A percentile compares a stretch with the other conserved stretches of the same genome.
Conservation (phyloP, 2,888 invertebrate genomes). For the Acrobasis suavella region DNA sequence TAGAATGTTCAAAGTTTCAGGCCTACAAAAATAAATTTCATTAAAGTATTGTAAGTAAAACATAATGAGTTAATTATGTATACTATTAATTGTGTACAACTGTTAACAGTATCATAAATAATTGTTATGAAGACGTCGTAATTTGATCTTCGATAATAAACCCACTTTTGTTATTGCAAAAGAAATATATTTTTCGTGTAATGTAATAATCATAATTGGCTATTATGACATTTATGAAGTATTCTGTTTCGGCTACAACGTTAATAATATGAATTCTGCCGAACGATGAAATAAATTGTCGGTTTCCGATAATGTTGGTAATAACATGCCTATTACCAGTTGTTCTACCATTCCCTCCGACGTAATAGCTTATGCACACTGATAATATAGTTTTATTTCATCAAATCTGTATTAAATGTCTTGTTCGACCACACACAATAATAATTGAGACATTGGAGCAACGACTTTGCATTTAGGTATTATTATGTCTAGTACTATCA, state of each 20-base stretch:
- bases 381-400: slow-evolving; percentile 66
- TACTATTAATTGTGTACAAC: background rate
- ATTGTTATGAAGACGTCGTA: slow-evolving; percentile 18
- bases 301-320: slow-evolving; percentile 64
- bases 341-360: slow-evolving; percentile 62
- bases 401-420: slow-evolving; percentile 64
- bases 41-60: background rate
- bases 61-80: background rate
- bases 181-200: slow-evolving; percentile 36
- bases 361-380: slow-evolving; percentile 74
- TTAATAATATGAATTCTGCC: slow-evolving; percentile 44
- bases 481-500: slow-evolving; percentile 54
- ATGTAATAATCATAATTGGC: slow-evolving; percentile 37
- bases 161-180: slow-evolving; percentile 32
- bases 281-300: slow-evolving; percentile 61
- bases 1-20: background rate
- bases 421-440: slow-evolving; percentile 70
- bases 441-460: slow-evolving; percentile 71
- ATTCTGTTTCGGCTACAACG: slow-evolving; percentile 25
- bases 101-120: slow-evolving; percentile 21
- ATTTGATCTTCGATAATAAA: slow-evolving; percentile 22
- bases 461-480: slow-evolving; percentile 48
- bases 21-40: background rate
- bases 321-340: slow-evolving; percentile 73
- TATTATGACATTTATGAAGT: slow-evolving; percentile 25